A percentile compares a stretch with the other conserved stretches of the same genome.
Conservation (phyloP, 2,797 vertebrate species). For the Enteromius fasciolatus region DNA sequence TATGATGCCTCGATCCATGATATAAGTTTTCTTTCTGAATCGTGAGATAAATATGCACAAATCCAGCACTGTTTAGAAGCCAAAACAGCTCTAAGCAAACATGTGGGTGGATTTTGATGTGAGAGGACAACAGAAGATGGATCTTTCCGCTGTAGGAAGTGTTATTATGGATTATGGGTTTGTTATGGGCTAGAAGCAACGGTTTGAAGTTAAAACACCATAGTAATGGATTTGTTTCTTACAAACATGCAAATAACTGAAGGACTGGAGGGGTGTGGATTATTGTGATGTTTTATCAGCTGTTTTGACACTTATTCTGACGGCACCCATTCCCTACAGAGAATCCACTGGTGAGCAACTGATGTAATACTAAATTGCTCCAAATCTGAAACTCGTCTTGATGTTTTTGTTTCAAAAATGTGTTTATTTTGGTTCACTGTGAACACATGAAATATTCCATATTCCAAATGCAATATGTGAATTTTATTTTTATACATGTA, state of each 20-base stretch:
- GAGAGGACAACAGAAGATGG: not conserved
- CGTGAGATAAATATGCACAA: not conserved
- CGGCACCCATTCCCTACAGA: not conserved
- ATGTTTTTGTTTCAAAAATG: not conserved
- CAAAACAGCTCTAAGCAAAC: not conserved
- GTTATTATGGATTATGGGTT: not conserved
- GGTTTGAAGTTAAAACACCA: not conserved
- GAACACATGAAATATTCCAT: not conserved
- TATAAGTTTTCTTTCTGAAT: not conserved
- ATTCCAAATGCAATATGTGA: not conserved
- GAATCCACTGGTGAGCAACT: not conserved
- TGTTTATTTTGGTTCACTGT: not conserved
- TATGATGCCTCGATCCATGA: not conserved
- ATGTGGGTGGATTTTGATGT: not conserved
- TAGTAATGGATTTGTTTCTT: not conserved
- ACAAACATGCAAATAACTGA: not conserved
- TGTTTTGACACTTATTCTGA: not conserved
- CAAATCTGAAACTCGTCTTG: not conserved
- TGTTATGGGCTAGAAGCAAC: not conserved
- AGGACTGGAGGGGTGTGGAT: not conserved
- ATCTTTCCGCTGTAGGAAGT: not conserved
- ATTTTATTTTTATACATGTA: not conserved
- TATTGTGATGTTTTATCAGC: not conserved
- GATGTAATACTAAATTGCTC: not conserved
- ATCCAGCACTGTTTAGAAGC: not conserved